Percentiles rank a stretch among this genome's conserved stretches.
Evolutionary conservation across 2,888 invertebrate genomes (phyloP).

Genomic region (Nysson spinosus): DNA sequence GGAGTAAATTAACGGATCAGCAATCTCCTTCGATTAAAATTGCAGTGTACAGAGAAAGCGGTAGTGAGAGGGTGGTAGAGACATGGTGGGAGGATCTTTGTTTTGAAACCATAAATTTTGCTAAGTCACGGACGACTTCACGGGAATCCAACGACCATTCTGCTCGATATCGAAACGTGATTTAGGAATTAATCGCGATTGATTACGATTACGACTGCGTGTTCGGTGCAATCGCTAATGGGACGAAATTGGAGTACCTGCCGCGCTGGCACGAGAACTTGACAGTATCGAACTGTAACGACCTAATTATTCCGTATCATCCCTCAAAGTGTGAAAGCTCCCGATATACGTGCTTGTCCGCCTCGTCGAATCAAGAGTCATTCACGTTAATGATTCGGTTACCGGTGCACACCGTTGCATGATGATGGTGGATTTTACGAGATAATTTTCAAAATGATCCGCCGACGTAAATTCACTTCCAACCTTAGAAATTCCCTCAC

Average conservation of each 20-base stretch:
- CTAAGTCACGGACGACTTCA: slow-evolving; percentile 13
- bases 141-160: background rate
- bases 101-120: slow-evolving; percentile 31
- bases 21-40: slow-evolving; percentile 31
- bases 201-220: slow-evolving; percentile 15
- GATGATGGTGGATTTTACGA: too few relatives aligned
- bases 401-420: too few relatives aligned
- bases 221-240: slow-evolving; percentile 18
- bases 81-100: slow-evolving; percentile 5
- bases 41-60: too few relatives aligned
- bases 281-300: background rate
- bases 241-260: slow-evolving; percentile 11
- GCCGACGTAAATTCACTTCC: too few relatives aligned
- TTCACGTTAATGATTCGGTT: too few relatives aligned
- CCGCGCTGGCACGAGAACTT: background rate
- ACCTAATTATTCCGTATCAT: background rate
- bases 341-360: too few relatives aligned
- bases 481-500: too few relatives aligned
- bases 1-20: background rate
- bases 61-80: background rate
- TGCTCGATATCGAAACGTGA: slow-evolving; percentile 19
- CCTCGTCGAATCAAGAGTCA: background rate
- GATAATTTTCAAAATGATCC: too few relatives aligned
- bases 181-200: slow-evolving; percentile 34
- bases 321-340: background rate